Conservation (phyloP, 2,797 vertebrate species). For the Hirundo rustica region DNA sequence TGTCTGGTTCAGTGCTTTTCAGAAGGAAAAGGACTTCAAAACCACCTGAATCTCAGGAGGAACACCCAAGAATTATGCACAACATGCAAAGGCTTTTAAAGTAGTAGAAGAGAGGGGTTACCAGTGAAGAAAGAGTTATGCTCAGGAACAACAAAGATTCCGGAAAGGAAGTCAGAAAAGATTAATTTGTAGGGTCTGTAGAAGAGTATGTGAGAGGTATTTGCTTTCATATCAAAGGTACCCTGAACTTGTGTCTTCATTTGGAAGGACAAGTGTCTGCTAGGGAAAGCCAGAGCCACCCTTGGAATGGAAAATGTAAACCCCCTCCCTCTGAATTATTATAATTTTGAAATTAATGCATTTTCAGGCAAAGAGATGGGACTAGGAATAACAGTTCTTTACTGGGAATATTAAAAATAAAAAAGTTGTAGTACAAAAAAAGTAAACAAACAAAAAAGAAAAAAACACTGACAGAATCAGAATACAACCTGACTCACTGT, state of each 20-base stretch:
- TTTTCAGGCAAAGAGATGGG: neutral
- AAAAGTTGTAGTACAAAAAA: neutral
- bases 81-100: neutral
- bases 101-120: neutral
- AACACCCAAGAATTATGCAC: neutral
- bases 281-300: neutral
- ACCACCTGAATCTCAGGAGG: too few relatives aligned
- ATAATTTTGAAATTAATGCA: too few relatives aligned
- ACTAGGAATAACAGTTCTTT: neutral
- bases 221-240: neutral
- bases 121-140: neutral
- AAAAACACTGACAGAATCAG: neutral
- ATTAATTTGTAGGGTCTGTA: neutral
- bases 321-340: neutral
- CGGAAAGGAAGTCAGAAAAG: neutral
- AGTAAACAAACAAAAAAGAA: neutral
- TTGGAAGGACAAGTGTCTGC: neutral
- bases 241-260: neutral
- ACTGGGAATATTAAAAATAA: neutral
- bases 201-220: neutral
- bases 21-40: too few relatives aligned
- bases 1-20: too few relatives aligned
- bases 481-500: neutral
- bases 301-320: too few relatives aligned
- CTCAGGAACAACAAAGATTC: neutral